Conservation (phyloP, 1,140 invertebrate species). For the Hetaerina americana region DNA sequence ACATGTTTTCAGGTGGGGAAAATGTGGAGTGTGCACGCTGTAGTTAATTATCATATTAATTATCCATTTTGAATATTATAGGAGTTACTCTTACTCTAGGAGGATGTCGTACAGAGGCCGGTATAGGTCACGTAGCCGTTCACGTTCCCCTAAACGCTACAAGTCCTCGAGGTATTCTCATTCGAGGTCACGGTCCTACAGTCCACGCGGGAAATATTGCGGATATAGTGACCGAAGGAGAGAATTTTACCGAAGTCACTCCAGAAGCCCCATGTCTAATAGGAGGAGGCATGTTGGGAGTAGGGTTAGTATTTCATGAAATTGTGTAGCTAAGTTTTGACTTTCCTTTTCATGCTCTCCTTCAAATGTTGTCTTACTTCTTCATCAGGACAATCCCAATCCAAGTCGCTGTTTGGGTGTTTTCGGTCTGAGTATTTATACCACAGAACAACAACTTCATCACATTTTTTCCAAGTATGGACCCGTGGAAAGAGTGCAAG, state of each 20-base stretch:
- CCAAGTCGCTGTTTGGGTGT: conserved; percentile 84
- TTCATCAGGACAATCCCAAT: conserved; percentile 60
- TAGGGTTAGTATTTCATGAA: conserved; percentile 20
- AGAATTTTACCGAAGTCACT: conserved; percentile 26
- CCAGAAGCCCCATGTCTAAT: conserved; percentile 41
- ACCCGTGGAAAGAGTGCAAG: conserved; percentile 81
- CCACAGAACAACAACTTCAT: conserved; percentile 83
- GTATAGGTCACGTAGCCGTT: conserved; percentile 18
- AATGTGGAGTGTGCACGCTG: background rate
- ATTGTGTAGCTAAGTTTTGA: too few relatives aligned
- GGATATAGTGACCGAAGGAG: conserved; percentile 16
- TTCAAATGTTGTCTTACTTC: background rate
- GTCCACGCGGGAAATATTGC: conserved; percentile 17
- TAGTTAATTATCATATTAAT: background rate
- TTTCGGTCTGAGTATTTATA: conserved; percentile 87
- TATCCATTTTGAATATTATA: conserved; percentile 17
- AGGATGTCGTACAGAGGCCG: conserved; percentile 18
- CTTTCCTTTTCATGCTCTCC: too few relatives aligned
- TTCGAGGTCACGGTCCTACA: conserved; percentile 20
- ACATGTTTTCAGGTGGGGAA: background rate
- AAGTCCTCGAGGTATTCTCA: conserved; percentile 16
- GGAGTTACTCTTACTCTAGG: conserved; percentile 16
- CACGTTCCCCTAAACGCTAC: conserved; percentile 16
- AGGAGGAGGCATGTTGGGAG: conserved; percentile 41
- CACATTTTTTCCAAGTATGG: conserved; percentile 90